Evolutionary conservation across 2,797 vertebrate species (phyloP), one percentile per base, ranked within the genome.

Genomic region (Aplochiton taeniatus): DNA sequence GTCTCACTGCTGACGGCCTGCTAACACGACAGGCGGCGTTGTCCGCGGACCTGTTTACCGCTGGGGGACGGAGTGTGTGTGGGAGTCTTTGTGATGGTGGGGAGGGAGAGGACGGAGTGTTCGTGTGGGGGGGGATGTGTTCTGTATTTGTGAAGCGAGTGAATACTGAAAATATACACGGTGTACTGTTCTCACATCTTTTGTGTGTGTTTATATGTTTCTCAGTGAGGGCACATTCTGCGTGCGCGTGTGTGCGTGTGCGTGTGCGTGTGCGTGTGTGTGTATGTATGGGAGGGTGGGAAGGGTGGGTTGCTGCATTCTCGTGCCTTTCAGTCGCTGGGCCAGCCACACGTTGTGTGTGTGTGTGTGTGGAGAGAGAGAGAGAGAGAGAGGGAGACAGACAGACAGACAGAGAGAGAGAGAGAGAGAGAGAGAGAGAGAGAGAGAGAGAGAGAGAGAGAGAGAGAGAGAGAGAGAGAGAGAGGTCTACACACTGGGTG

Each of bases 201-300:
- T 31, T 31, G 31, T 31, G 31, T 31, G 31, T 6, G 31, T 31
- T 31, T 6, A 6, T 6, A 31, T 31, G 31, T 31, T 31, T 31
- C 31, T 31, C 31, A 31, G 31, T 6, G 31, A 3, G 31, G 31
- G 31, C 31, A 2, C 31, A 31, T 31, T 31, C 31, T 31, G 31
- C 31, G 63, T 65, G 53, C 48, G 31, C 17, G 11, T 45, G 42
- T 54, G 51, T 63, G 31, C 46, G 48, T 42, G 13, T 52, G 31
- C 45, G 41, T 44, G 61, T 53, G 58, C 42, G 20, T 66, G 58
- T 66, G 58, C 67, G 45, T 61, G 11, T 63, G 42, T 69, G 52
- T 65, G 58, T 59, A 56, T 74, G 17, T 56, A 4, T 58, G 49
- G 50, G 2, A 42, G 10, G 19, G n/a, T 14, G 41, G 4, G 63